Evolutionary conservation across 2,797 vertebrate genomes (phyloP), one percentile per base, ranked within the genome.

Genomic region (Philypnodon macrostomus): DNA sequence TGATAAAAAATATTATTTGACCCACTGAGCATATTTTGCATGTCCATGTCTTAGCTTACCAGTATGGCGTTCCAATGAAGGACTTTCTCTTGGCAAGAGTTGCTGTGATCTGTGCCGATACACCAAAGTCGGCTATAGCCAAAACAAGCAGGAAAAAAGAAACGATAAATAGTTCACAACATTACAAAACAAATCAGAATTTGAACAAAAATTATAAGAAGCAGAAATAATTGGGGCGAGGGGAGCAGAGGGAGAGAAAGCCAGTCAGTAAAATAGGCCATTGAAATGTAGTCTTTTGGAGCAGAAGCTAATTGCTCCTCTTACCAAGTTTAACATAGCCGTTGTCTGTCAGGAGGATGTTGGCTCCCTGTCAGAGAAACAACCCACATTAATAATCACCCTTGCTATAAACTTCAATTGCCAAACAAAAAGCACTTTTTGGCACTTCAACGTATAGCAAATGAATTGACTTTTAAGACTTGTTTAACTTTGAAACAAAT

Each of bases 31-130:
- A 23, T 23, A 3, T 23, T 23, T 23, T 23, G 21, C 6, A 23
- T 23, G 21, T 23, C 6, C 21, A 23, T 23, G 21, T 23, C 10
- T 29, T 15, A 48, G 53, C 78, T 94, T 89, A 98, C 96, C 96
- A 99, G 83, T 99, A 99, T 8, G 96, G 96, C 1, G 96, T 99
- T 82, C 96, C 96, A 81, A 99, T 99, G 84, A 99, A 99, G 4
- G 96, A 99, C 83, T 97, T 99, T 87, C 96, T 92, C 86, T 98
- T 98, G 57, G 96, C 96, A 60, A 99, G 91, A 33, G 96, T 99
- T 30, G 95, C 95, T 64, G 96, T 97, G 87, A 99, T 99, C 87
- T 99, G 96, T 38, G 96, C 95, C 39, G 96, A 98, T 8, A 99
- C 96, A 38, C 96, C 96, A 80, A 99, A 99, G 83, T 99, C 96